phyloP scores from a whole-genome alignment of 2,113 vertebrate genomes.

The Indicator maculatus region DNA sequence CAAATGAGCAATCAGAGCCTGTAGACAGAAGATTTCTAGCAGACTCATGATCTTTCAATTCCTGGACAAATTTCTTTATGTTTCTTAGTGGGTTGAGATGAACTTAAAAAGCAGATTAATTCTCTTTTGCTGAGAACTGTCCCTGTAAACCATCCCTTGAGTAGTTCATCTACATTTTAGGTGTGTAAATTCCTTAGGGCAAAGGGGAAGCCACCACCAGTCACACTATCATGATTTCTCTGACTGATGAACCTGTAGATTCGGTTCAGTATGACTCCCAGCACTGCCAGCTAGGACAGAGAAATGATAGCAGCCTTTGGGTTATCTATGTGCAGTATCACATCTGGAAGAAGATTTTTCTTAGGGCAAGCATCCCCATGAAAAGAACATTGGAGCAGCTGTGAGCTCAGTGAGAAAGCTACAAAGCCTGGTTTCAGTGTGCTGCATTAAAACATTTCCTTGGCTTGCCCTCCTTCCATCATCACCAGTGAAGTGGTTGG shows the following conservation, averaged over 20 bases:
- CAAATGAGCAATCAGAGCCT: background rate
- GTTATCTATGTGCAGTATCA: accelerated
- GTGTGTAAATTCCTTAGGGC: background rate
- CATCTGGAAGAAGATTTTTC: background rate
- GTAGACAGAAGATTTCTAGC: background rate
- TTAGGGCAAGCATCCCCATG: background rate
- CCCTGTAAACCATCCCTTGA: background rate
- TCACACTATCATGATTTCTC: background rate
- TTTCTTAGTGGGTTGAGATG: background rate
- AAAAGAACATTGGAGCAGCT: background rate
- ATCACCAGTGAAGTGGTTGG: background rate
- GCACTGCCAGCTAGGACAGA: background rate
- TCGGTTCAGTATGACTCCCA: background rate
- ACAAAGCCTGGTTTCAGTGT: background rate
- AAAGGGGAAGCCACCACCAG: accelerated
- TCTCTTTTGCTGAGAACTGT: background rate
- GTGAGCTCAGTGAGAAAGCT: background rate
- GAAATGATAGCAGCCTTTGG: background rate
- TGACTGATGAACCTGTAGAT: background rate
- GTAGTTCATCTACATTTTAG: background rate
- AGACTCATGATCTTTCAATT: background rate
- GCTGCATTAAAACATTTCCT: background rate
- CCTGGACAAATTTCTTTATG: background rate
- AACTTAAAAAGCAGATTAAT: background rate
- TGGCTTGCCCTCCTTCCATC: background rate